phyloP scores from a whole-genome alignment of 2,888 invertebrate genomes.

The Dicyrtomina minuta region DNA sequence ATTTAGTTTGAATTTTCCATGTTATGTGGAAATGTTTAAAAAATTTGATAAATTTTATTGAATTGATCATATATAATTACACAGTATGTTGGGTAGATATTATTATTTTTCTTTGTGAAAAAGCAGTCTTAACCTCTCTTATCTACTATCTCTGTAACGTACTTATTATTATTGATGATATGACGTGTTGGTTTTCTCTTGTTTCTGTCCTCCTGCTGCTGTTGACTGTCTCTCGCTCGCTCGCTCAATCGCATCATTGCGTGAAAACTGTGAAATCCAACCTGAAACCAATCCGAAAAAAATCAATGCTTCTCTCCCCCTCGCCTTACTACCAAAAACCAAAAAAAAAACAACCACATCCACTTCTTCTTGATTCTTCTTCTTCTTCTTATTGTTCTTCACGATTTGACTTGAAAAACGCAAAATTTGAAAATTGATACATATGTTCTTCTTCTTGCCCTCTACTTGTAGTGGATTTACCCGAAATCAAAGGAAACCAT shows the following conservation, averaged over 20 bases:
- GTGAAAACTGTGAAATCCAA: constrained; percentile 32
- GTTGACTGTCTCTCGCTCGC: constrained; percentile 44
- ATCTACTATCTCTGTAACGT: constrained; percentile 12
- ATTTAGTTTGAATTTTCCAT: no score
- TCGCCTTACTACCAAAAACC: background rate
- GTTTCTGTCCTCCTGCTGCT: constrained; percentile 49
- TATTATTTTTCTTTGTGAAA: no score
- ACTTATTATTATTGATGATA: constrained; percentile 29
- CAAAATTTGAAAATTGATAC: constrained; percentile 4
- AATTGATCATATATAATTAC: no score
- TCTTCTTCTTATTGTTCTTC: constrained; percentile 28
- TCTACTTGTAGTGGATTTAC: constrained; percentile 81
- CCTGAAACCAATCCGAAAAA: constrained; percentile 15
- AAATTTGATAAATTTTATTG: no score
- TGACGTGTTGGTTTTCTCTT: constrained; percentile 42
- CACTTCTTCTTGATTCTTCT: constrained; percentile 2
- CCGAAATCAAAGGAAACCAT: constrained; percentile 97
- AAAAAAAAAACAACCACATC: background rate
- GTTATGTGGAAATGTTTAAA: no score
- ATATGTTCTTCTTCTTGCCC: constrained; percentile 27
- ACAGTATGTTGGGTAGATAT: no score
- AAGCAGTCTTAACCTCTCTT: constrained; percentile 4
- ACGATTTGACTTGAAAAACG: constrained; percentile 16
- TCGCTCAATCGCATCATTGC: constrained; percentile 22
- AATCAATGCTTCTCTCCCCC: constrained; percentile 14